Conservation (phyloP, 2,888 invertebrate genomes). For the Syrphus vitripennis region DNA sequence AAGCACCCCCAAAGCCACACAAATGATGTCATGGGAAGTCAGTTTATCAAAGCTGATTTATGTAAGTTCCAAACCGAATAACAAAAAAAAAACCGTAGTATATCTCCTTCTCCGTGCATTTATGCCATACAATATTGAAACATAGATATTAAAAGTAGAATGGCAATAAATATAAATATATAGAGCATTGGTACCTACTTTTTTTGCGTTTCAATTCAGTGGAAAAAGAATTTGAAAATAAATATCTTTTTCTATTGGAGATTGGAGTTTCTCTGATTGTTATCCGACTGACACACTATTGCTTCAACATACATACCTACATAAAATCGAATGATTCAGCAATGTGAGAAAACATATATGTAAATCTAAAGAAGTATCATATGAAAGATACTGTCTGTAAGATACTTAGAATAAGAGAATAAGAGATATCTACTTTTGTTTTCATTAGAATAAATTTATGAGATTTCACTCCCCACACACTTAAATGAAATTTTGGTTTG, state of each 20-base stretch:
- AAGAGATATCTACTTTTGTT: conserved; percentile 61
- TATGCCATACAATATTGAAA: neutral
- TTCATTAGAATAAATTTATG: conserved; percentile 26
- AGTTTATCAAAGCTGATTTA: conserved; percentile 32
- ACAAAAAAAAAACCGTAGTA: neutral
- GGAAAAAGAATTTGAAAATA: neutral
- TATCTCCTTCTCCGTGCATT: neutral
- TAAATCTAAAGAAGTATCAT: neutral
- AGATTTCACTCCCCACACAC: neutral
- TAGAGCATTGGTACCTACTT: neutral
- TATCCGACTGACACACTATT: conserved; percentile 6
- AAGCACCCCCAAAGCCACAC: neutral
- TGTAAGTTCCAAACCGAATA: neutral
- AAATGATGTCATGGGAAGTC: conserved; percentile 60
- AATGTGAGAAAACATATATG: conserved; percentile 4
- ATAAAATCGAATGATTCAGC: conserved; percentile 18
- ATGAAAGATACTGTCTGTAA: neutral
- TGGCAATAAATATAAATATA: conserved; percentile 28
- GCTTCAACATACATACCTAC: neutral
- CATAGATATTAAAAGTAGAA: conserved; percentile 36
- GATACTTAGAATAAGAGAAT: conserved; percentile 30
- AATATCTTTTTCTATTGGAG: neutral
- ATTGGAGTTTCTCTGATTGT: neutral
- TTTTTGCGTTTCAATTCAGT: neutral
- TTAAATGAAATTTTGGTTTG: conserved; percentile 6